These are phyloP conservation scores for Gymnocephalus cernua DNA, from an alignment of 2,113 vertebrate genomes.

Conservation along the genomic window DNA sequence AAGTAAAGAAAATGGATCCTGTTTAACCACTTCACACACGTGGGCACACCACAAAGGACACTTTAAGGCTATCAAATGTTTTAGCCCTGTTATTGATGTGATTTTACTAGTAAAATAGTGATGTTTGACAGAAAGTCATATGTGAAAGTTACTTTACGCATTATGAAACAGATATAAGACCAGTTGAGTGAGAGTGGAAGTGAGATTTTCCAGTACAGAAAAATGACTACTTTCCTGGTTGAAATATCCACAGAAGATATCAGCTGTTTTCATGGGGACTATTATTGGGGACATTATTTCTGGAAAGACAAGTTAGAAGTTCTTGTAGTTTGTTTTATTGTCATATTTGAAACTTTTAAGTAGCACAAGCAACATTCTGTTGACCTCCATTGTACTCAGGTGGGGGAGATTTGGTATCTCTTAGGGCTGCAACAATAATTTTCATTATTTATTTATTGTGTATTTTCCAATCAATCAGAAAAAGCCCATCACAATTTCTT, in stretches of 20 bases:
- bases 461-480: background rate
- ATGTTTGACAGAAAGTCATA: background rate
- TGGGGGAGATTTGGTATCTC: background rate
- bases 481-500: background rate
- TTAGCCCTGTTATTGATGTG: background rate
- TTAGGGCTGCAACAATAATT: background rate
- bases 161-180: background rate
- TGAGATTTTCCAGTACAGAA: background rate
- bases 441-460: background rate
- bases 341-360: too few species aligned
- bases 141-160: background rate
- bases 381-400: background rate
- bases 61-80: background rate
- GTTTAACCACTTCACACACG: background rate
- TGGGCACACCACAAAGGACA: background rate
- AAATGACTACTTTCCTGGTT: background rate
- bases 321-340: too few species aligned
- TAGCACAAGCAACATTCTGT: background rate
- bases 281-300: too few species aligned
- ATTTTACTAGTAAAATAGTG: background rate
- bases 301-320: too few species aligned
- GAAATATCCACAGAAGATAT: too few species aligned
- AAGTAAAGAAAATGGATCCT: background rate
- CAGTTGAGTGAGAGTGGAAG: background rate
- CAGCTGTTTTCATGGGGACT: too few species aligned